Base-by-base conservation (phyloP, 1,140 invertebrate species). In the Leguminivora glycinivorella region DNA sequence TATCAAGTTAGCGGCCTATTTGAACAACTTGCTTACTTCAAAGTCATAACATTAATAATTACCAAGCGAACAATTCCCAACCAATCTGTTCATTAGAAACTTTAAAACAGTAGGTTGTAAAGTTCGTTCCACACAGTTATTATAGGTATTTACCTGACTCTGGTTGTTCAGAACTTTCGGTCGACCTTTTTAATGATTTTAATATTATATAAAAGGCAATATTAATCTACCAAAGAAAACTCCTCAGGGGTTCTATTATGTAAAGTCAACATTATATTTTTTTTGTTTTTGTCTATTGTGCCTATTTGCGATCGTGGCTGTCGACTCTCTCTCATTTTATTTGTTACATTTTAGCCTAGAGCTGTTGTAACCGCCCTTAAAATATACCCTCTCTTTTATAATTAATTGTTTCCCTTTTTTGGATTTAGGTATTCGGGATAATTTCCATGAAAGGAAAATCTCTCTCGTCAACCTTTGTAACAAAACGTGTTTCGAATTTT, bases 91-190 rank as follows among this genome's bases (percentile, higher is more conserved):
- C 12, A 63, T 63, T 29, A 63, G 14, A 29, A 63, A 63, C 26
- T 63, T 63, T 40, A 25, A 40, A 43, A 68, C 26, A 68, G 4
- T 34, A 38, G 34, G 34, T n/a, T n/a, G n/a, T 68, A 24, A 24
- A 43, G 22, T 68, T 68, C 38, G 12, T 17, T 68, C 34, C 22
- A 40, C 67, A 47, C 43, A 68, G 22, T 68, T 17, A 68, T 68
- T 68, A 68, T 68, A 43, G n/a, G 14, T 19, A 47, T 68, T 68
- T 43, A 68, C 17, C 26, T 40, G 24, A 6, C 34, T 68, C 19
- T 68, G 67, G 34, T 34, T 47, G 40, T 67, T 67, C 19, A 9
- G 25, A 68, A 68, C n/a, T 68, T 47, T 68, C 43, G 34, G 43
- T 40, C 67, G 43, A 68, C 38, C 26, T 40, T 43, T 47, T 12